Conservation (phyloP, 2,113 vertebrate species). For the Hemiprocne comata region DNA sequence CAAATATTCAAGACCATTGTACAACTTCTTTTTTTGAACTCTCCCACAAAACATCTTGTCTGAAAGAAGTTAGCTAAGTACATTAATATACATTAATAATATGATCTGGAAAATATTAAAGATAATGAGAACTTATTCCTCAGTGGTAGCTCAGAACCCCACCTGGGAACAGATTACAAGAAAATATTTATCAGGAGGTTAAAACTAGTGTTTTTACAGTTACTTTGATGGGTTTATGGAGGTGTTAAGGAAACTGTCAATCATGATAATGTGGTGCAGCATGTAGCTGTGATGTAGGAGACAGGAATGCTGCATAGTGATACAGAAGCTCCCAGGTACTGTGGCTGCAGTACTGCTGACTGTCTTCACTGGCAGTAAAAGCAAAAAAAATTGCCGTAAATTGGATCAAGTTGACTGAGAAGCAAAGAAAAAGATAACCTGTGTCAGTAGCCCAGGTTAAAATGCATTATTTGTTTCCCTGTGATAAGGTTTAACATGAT, state of each 20-base stretch:
- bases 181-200: background rate
- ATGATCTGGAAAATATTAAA: background rate
- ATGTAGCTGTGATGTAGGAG: background rate
- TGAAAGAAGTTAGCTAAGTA: background rate
- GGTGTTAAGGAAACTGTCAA: background rate
- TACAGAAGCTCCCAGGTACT: background rate
- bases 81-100: background rate
- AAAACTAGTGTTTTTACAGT: background rate
- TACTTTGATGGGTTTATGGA: background rate
- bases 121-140: background rate
- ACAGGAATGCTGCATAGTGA: background rate
- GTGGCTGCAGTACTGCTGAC: background rate
- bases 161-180: background rate
- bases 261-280: background rate
- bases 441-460: background rate
- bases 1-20: background rate
- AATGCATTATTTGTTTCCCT: background rate
- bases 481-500: background rate
- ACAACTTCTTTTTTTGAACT: background rate
- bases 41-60: background rate
- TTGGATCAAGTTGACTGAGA: background rate
- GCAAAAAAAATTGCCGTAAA: background rate
- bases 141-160: background rate
- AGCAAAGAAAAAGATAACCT: background rate
- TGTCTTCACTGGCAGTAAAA: background rate